phyloP scores from a whole-genome alignment of 2,113 vertebrate species.

The Synodontis membranacea region DNA sequence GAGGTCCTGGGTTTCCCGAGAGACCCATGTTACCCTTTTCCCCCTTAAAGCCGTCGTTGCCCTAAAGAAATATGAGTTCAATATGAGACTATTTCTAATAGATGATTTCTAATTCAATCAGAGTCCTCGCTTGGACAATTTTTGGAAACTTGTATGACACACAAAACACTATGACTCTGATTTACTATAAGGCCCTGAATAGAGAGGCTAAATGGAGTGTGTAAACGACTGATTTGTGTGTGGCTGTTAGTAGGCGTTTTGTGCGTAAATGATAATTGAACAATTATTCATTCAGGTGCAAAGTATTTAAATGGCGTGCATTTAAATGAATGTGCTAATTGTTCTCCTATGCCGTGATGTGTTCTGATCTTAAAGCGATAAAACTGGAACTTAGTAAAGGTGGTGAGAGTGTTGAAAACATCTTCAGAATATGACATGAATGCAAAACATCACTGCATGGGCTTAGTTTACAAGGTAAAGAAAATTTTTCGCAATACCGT shows the following conservation, averaged over 20 bases:
- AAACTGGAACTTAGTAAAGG: background rate
- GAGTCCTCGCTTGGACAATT: background rate
- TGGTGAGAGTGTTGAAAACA: background rate
- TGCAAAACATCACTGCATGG: no score
- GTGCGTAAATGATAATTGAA: background rate
- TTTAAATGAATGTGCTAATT: background rate
- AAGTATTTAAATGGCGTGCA: background rate
- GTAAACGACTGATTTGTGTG: background rate
- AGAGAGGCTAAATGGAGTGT: background rate
- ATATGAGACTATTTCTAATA: background rate
- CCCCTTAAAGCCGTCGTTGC: conserved; percentile 76
- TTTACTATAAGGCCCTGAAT: background rate
- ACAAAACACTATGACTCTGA: background rate
- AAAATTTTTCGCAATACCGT: background rate
- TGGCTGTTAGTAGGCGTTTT: background rate
- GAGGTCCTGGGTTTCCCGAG: conserved; percentile 73
- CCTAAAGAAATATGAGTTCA: conserved; percentile 66
- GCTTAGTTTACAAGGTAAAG: background rate
- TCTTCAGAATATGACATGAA: background rate
- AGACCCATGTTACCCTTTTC: conserved; percentile 74
- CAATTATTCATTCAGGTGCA: background rate
- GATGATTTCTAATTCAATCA: background rate
- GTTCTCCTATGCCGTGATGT: background rate
- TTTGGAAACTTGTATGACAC: background rate
- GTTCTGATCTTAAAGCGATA: background rate